Percentiles rank a stretch among this genome's conserved stretches.
Evolutionary conservation across 2,888 invertebrate genomes (phyloP).

Genomic region (Slavum lentiscoides): DNA sequence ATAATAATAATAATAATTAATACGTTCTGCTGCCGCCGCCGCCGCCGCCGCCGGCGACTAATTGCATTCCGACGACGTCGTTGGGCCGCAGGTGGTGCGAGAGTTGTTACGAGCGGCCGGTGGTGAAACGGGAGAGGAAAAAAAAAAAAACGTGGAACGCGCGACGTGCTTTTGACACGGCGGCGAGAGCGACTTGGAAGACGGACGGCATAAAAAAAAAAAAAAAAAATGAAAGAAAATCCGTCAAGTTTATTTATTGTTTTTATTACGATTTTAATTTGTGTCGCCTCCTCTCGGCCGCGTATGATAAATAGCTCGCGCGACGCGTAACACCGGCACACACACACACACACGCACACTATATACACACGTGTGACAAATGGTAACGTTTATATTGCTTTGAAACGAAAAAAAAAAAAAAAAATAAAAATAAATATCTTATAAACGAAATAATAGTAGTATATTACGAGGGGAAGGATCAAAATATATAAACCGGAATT

Average conservation of each 20-base stretch:
- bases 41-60: constrained; percentile 22
- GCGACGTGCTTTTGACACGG: constrained; percentile 38
- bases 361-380: constrained; percentile 36
- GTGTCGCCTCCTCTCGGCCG: constrained; percentile 16
- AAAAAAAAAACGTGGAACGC: not conserved
- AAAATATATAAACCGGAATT: too few relatives aligned
- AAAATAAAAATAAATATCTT: constrained; percentile 15
- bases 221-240: constrained; percentile 9
- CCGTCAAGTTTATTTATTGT: constrained; percentile 50
- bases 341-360: constrained; percentile 6
- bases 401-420: constrained; percentile 23
- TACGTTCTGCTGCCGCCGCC: too few relatives aligned
- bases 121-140: not conserved
- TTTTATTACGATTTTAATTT: constrained; percentile 50
- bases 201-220: constrained; percentile 38
- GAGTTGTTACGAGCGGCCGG: too few relatives aligned
- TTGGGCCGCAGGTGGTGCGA: constrained; percentile 23
- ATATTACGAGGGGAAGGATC: too few relatives aligned
- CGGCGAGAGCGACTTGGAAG: constrained; percentile 22
- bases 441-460: not conserved
- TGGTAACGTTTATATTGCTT: constrained; percentile 28
- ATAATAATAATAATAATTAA: constrained; percentile 18
- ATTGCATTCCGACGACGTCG: constrained; percentile 39
- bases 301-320: constrained; percentile 33
- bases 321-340: not conserved